Conservation (phyloP, 1,140 invertebrate species). For the Drosophila willistoni region DNA sequence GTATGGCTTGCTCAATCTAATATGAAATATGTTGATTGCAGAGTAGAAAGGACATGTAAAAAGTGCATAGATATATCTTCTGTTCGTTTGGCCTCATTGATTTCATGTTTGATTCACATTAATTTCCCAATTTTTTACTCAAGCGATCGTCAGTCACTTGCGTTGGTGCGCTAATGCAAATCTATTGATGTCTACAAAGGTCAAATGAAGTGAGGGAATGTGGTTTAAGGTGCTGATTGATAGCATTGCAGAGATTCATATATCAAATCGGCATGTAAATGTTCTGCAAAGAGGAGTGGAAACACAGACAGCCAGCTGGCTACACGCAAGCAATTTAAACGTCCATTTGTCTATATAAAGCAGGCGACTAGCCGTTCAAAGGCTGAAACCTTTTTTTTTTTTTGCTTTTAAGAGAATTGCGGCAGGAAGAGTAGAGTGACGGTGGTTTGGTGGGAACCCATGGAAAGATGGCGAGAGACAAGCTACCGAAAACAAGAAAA, state of each 20-base stretch:
- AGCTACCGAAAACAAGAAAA: conserved; percentile 48
- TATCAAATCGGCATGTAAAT: conserved; percentile 79
- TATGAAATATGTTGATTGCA: no score
- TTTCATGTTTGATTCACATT: neutral
- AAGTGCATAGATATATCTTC: no score
- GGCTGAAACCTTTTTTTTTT: conserved; percentile 43
- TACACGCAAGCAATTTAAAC: conserved; percentile 76
- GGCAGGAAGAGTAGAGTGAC: neutral
- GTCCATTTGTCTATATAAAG: conserved; percentile 71
- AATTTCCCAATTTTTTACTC: neutral
- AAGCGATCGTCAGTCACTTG: neutral
- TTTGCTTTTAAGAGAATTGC: conserved; percentile 7
- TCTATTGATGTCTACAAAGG: neutral
- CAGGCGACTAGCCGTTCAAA: conserved; percentile 6
- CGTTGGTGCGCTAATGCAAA: neutral
- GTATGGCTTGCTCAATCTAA: no score
- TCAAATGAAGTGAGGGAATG: neutral
- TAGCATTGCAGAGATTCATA: conserved; percentile 65
- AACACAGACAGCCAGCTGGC: conserved; percentile 34
- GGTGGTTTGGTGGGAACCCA: neutral
- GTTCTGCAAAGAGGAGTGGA: conserved; percentile 11
- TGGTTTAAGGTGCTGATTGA: conserved; percentile 58
- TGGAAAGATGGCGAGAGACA: conserved; percentile 44
- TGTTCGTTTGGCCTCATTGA: neutral
- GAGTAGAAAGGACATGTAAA: no score